Conservation (phyloP, 2,113 vertebrate species). For the Cephalopterus ornatus region DNA sequence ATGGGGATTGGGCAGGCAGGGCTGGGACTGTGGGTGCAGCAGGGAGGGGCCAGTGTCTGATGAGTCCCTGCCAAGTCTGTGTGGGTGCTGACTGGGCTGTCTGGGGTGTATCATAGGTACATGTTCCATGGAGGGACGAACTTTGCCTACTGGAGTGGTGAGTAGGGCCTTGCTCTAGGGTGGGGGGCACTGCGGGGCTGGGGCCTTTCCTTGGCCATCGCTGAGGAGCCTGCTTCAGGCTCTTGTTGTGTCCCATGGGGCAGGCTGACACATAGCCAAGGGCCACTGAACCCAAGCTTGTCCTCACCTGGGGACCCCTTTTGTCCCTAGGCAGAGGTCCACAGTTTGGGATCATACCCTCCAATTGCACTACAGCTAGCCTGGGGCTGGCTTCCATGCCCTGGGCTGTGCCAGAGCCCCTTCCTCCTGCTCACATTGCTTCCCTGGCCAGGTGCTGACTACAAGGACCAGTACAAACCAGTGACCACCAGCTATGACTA, state of each 20-base stretch:
- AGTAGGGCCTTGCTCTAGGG: neutral
- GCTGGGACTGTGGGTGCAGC: neutral
- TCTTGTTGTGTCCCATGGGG: neutral
- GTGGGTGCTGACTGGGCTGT: neutral
- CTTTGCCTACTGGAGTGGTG: slow-evolving; percentile 97
- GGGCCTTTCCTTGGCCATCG: neutral
- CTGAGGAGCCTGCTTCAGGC: neutral
- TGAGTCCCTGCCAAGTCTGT: neutral
- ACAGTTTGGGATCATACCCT: neutral
- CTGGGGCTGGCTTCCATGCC: neutral
- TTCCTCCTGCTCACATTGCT: neutral
- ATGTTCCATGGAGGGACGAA: slow-evolving; percentile 99
- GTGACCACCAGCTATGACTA: slow-evolving; percentile 98
- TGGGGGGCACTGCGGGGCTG: accelerated
- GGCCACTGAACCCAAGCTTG: neutral
- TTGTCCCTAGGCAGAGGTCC: neutral
- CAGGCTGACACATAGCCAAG: neutral
- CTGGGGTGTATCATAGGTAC: slow-evolving; percentile 79
- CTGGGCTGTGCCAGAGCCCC: neutral
- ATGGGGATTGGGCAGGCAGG: neutral
- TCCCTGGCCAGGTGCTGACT: slow-evolving; percentile 84
- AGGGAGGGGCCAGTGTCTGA: neutral
- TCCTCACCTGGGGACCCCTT: neutral
- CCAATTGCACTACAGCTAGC: neutral
- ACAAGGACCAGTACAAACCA: slow-evolving; percentile 83